Base-by-base conservation (phyloP, 2,113 vertebrate species). In the Eublepharis macularius region DNA sequence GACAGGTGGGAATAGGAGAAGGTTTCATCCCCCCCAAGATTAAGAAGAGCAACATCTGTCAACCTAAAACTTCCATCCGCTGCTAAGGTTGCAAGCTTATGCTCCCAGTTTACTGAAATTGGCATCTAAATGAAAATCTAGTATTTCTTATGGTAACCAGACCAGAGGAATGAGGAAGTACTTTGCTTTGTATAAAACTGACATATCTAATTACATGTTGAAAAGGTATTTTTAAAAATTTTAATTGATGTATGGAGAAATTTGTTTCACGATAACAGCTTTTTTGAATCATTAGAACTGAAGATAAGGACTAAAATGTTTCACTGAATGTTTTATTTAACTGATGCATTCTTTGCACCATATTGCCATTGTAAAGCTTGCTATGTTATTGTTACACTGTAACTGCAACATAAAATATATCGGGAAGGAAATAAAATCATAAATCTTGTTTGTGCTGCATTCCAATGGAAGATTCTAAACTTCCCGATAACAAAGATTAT, bases 41-140 rank as follows among this genome's bases (percentile, higher is more conserved):
- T 45, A 72, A 88, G 70, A 36, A 9, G 29, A 82, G 65, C 29
- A 88, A 76, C 76, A 79, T 80, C 85, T 78, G 73, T 84, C 73
- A 83, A 73, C 0, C n/a, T 63, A 83, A 73, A 87, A 65, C 26
- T 13, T 54, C 1, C 5, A 63, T 68, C 60, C 32, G 26, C 16
- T 69, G 80, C 65, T 60, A 81, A 87, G 69, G 54, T 73, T 74
- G 74, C n/a, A 24, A 65, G 8, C 60, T 17, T 79, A 80, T 19
- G 29, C 47, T 32, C 79, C 43, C n/a, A 13, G 47, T 45, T 34
- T 47, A 47, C 32, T 60, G 57, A 36, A n/a, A 51, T 6, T 43
- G 57, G 54, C 39, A 41, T 65, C 26, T 80, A 60, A 26, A 43
- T 47, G 29, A 32, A 81, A 69, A 12, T 6, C 16, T 45, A 45